Percentiles rank a stretch among this genome's conserved stretches.
These are phyloP conservation scores for Ctenopoma kingsleyae DNA, from an alignment of 2,797 vertebrate species.

Conservation along the genomic window DNA sequence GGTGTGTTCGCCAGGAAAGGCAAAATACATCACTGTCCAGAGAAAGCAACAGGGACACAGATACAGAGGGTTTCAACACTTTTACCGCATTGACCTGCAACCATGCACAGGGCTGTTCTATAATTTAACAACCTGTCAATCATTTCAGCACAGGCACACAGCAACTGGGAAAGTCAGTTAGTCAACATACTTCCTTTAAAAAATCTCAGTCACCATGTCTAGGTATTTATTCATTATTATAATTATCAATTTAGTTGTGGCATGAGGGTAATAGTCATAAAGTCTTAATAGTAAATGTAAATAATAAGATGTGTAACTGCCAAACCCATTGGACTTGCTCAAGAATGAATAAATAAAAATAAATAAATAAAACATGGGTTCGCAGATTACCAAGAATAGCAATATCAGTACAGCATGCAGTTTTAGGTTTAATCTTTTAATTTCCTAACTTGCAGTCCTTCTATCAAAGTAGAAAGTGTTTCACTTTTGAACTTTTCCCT, in stretches of 20 bases:
- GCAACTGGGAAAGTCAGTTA: conserved; percentile 17
- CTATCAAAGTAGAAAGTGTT: conserved; percentile 29
- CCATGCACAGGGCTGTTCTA: conserved; percentile 42
- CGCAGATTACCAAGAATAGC: conserved; percentile 4
- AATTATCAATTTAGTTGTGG: neutral
- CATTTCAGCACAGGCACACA: conserved; percentile 52
- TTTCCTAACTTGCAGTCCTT: conserved; percentile 22
- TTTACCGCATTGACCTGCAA: conserved; percentile 61
- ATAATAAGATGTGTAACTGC: neutral
- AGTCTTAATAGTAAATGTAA: neutral
- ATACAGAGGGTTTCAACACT: conserved; percentile 46
- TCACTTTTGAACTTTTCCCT: conserved; percentile 50
- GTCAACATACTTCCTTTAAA: conserved; percentile 27
- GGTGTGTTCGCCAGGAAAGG: conserved; percentile 45
- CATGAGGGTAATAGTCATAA: neutral
- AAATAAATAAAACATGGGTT: conserved; percentile 20
- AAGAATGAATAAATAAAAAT: no score
- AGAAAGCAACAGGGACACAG: conserved; percentile 46
- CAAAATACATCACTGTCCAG: conserved; percentile 58
- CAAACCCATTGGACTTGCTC: neutral
- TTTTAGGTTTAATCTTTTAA: conserved; percentile 34
- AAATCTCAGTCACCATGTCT: conserved; percentile 5
- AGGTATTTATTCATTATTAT: neutral
- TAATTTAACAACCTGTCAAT: conserved; percentile 72
- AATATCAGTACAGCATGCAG: conserved; percentile 25